Base-by-base conservation (phyloP, 2,113 vertebrate species). In the Callocephalon fimbriatum region DNA sequence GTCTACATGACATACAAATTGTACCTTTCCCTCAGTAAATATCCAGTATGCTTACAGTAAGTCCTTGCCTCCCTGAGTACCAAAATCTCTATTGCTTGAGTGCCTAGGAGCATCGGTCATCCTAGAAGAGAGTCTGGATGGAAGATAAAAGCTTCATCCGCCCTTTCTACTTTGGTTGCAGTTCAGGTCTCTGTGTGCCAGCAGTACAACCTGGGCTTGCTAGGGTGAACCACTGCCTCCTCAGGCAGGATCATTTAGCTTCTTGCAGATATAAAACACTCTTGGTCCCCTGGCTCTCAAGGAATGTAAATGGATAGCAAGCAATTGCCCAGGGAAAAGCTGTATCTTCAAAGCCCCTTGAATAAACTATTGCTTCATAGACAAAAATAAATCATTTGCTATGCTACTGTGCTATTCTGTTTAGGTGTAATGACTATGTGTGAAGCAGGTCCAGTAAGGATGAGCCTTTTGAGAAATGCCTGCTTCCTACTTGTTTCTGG, bases 361-460 rank as follows among this genome's bases (percentile, higher is more conserved):
- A 11, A 14, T 35, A 50, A 82, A 44, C 38, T 29, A 25, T 4
- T 65, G 62, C 62, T 83, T 59, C 5, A 0, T 2, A 63, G 48
- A 37, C 71, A 48, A 63, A 75, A 59, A 31, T n/a, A 29, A 63
- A 38, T 51, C 0, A 44, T 47, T 83, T 77, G 54, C 40, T 70
- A 2, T 58, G 76, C 79, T 74, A 29, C n/a, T 35, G 15, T 1
- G 0, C n/a, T n/a, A 1, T 20, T 68, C 20, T 29, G 9, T 1
- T 80, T 3, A 54, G 59, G 61, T 74, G 48, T 53, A 70, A 66
- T 44, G 76, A 6, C 5, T 32, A 29, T 44, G 21, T 65, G 20
- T 61, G 53, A 91, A 66, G 44, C 15, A 61, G 51, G 18, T 27
- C n/a, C 13, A 14, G 48, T 40, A 11, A 70, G 25, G 38, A 40